These are phyloP conservation scores for Syngnathus rostellatus DNA, from an alignment of 2,797 vertebrate genomes.

Conservation along the genomic window DNA sequence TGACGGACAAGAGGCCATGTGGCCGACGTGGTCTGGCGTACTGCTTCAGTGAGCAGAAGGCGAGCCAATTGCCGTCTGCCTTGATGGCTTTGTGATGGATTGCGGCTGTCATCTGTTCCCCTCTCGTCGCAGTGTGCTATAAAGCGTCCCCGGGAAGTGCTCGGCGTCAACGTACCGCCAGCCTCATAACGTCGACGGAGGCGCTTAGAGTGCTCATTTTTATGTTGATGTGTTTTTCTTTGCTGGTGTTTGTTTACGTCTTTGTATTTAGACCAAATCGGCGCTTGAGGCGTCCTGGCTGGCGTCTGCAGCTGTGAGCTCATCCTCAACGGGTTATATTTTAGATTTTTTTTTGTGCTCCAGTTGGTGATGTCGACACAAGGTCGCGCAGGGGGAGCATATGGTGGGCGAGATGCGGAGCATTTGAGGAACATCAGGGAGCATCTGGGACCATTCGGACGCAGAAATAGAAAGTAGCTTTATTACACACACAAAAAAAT, in stretches of 20 bases:
- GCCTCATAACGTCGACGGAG: not conserved
- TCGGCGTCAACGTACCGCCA: not conserved
- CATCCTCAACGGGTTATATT: slow-evolving; percentile 20
- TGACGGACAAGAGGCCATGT: slow-evolving; percentile 19
- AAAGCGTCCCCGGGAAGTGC: not conserved
- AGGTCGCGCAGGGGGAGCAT: slow-evolving; percentile 68
- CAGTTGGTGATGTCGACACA: slow-evolving; percentile 48
- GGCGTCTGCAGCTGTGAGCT: slow-evolving; percentile 47
- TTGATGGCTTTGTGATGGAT: slow-evolving; percentile 42
- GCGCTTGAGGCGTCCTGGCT: slow-evolving; percentile 33
- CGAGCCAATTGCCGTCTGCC: slow-evolving; percentile 22
- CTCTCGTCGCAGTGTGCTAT: not conserved
- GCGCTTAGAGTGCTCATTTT: slow-evolving; percentile 18
- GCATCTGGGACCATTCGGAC: slow-evolving; percentile 51
- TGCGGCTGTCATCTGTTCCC: slow-evolving; percentile 8
- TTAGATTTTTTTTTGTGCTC: slow-evolving; percentile 8
- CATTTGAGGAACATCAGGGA: slow-evolving; percentile 67
- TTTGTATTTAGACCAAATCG: slow-evolving; percentile 34
- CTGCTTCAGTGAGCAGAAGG: slow-evolving; percentile 16
- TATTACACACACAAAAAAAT: slow-evolving; percentile 11
- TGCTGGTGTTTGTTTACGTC: slow-evolving; percentile 44
- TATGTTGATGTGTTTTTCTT: slow-evolving; percentile 22
- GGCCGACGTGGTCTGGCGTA: slow-evolving; percentile 17
- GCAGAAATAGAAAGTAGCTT: slow-evolving; percentile 42
- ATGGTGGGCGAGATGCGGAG: slow-evolving; percentile 61